Evolutionary conservation across 92 coral and sea anemone species (phyloP).

Genomic region (Palythoa caribaeorum): DNA sequence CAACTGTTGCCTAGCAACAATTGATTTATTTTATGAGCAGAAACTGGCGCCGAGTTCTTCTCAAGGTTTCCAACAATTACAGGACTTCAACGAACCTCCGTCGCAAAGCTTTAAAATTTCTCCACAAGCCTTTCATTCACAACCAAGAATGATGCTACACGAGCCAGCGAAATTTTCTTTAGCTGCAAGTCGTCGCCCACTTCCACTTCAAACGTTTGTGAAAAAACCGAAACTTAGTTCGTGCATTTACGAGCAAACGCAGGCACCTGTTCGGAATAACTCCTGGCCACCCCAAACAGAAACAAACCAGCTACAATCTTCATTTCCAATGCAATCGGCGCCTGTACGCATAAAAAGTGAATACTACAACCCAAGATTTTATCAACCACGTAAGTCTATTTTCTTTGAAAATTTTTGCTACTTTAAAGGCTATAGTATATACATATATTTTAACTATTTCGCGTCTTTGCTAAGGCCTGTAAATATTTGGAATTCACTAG

Average conservation of each 20-base stretch:
- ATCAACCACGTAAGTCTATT: conserved; percentile 31
- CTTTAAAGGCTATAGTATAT: neutral
- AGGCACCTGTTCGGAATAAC: conserved; percentile 20
- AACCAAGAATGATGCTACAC: conserved; percentile 40
- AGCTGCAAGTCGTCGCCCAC: neutral
- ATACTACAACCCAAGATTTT: conserved; percentile 24
- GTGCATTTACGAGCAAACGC: conserved; percentile 9
- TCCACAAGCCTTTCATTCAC: neutral
- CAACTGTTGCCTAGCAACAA: conserved; percentile 40
- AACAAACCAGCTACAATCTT: neutral
- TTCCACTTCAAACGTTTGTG: neutral
- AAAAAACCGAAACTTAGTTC: conserved; percentile 34
- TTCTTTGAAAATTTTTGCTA: neutral
- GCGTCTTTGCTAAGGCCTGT: neutral
- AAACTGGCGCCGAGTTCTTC: conserved; percentile 6
- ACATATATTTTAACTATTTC: neutral
- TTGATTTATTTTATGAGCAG: conserved; percentile 17
- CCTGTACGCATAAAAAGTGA: conserved; percentile 36
- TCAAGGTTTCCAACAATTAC: neutral
- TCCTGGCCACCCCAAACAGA: conserved; percentile 22
- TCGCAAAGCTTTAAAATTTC: neutral
- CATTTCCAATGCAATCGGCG: neutral
- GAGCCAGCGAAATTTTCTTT: conserved; percentile 7
- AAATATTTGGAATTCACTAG: neutral
- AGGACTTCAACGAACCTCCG: neutral